Conservation (phyloP, 2,113 vertebrate genomes). For the Cyphomyrus plagiostoma region DNA sequence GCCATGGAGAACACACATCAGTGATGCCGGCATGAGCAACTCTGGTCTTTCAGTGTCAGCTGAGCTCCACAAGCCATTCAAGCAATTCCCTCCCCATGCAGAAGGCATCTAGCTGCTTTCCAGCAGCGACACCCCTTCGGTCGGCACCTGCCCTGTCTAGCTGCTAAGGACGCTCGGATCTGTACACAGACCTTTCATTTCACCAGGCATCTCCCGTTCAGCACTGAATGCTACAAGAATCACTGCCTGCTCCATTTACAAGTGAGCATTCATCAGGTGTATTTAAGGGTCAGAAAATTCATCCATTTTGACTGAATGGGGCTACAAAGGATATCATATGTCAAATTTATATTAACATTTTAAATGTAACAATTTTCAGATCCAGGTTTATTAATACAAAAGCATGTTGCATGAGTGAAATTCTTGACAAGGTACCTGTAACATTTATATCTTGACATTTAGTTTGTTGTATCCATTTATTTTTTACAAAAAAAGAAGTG, state of each 20-base stretch:
- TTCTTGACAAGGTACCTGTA: neutral
- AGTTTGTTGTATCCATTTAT: neutral
- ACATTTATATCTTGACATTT: conserved; percentile 3
- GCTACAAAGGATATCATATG: neutral
- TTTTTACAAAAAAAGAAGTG: conserved; percentile 53
- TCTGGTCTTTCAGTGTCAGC: conserved; percentile 62
- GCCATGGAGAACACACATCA: conserved; percentile 64
- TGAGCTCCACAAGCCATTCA: conserved; percentile 87
- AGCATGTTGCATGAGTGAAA: too few species aligned
- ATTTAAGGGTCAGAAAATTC: neutral
- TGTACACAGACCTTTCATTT: conserved; percentile 64
- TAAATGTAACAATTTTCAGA: neutral
- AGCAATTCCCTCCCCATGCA: conserved; percentile 87
- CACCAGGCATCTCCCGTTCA: conserved; percentile 10
- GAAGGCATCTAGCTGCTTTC: conserved; percentile 86
- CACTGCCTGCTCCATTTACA: neutral
- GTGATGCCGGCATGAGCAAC: conserved; percentile 77
- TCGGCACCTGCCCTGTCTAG: conserved; percentile 55
- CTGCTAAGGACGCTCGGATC: conserved; percentile 76
- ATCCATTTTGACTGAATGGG: neutral
- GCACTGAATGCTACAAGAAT: neutral
- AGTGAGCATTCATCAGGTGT: neutral
- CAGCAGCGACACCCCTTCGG: conserved; percentile 72
- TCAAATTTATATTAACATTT: neutral
- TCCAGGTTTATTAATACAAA: neutral